Evolutionary conservation across 2,113 vertebrate genomes (phyloP), one percentile per base, ranked within the genome.

Genomic region (Heterotilapia buettikoferi): DNA sequence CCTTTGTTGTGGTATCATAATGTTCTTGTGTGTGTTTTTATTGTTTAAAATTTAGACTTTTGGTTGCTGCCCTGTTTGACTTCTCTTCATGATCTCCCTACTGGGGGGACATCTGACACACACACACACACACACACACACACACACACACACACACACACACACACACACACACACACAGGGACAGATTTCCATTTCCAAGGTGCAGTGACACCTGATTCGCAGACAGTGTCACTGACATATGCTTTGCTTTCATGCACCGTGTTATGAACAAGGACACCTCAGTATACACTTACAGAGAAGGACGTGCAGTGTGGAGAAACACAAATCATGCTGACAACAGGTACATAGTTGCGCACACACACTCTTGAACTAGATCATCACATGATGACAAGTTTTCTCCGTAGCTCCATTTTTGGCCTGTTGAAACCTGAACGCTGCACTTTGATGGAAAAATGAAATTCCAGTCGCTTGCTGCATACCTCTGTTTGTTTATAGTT

Each of bases 261-360:
- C 6, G 83, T 87, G 88, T 83, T 84, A 68, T 59, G 76, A 79
- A 87, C 84, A 86, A 89, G 71, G 80, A 84, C 73, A 63, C 54
- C 4, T 84, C 5, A 11, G 87, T 82, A 36, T 89, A 80, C 68
- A 45, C 61, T 88, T 86, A 88, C 91, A 86, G 82, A 88, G 79
- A 88, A 59, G 47, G 86, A 85, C 45, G 6, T 11, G 29, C 50
- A 47, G 56, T 36, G 50, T 3, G 40, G 38, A 26, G 43, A 43
- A 81, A 83, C 83, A 84, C 84, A 83, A 79, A 80, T 83, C 84
- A 54, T 5, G 56, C n/a, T 83, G 84, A 88, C 84, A 80, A 50
- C 71, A 87, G 76, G n/a, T 56, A 40, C 79, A 79, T 24, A 78
- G 53, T 61, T 9, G 3, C 38, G 2, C 84, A 73, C 85, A 61